Evolutionary conservation across 2,113 vertebrate species (phyloP).

Genomic region (Picathartes gymnocephalus): DNA sequence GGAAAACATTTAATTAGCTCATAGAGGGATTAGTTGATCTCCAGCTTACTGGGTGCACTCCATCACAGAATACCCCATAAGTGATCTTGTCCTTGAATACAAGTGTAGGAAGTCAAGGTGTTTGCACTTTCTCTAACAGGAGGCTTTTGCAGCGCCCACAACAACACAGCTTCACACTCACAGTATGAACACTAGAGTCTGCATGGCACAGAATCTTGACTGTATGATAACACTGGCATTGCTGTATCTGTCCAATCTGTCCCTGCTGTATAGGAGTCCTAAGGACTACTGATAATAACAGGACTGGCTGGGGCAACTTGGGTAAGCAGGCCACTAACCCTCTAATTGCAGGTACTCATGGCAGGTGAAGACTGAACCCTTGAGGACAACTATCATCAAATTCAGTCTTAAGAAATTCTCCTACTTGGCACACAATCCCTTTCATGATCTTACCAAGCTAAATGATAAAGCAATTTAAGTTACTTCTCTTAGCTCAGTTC

Average conservation of each 20-base stretch:
- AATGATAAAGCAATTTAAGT: background rate
- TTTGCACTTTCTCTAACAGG: background rate
- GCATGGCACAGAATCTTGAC: background rate
- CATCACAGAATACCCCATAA: background rate
- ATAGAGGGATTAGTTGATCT: background rate
- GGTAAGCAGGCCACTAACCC: background rate
- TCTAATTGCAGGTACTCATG: background rate
- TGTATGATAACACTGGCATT: background rate
- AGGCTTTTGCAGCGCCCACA: background rate
- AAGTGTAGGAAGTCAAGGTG: background rate
- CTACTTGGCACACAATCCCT: accelerated
- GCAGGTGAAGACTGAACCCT: background rate
- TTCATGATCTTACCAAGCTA: background rate
- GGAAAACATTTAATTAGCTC: background rate
- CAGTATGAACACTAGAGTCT: background rate
- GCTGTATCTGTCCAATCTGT: background rate
- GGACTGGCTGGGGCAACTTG: background rate
- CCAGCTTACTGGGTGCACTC: background rate
- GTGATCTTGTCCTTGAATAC: background rate
- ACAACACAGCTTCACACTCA: background rate
- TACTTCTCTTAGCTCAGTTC: background rate
- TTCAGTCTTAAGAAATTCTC: background rate
- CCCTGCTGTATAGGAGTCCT: background rate
- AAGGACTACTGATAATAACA: background rate
- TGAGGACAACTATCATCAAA: background rate